phyloP scores from a whole-genome alignment of 2,113 vertebrate genomes.

The Chaetops frenatus region DNA sequence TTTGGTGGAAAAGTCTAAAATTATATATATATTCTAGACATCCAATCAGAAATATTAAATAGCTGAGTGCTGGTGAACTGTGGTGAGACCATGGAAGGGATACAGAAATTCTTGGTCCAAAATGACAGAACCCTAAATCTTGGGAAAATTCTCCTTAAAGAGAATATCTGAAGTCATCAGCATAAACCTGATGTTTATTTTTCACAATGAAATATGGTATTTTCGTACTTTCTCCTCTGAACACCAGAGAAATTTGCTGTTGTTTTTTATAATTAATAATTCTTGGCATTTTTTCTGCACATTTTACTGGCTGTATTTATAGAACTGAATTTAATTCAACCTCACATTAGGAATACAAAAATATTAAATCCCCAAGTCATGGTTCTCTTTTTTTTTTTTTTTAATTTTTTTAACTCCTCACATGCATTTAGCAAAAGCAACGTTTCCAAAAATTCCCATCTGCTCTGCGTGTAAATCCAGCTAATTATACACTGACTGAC shows the following conservation, averaged over 20 bases:
- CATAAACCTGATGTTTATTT: not conserved
- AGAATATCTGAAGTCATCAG: not conserved
- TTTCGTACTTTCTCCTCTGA: not conserved
- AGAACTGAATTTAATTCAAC: not conserved
- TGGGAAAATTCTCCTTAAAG: not conserved
- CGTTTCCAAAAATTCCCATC: slow-evolving; percentile 60
- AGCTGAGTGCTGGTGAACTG: not conserved
- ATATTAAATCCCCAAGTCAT: slow-evolving; percentile 37
- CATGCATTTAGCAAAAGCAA: slow-evolving; percentile 13
- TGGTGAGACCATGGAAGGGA: not conserved
- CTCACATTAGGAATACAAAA: not conserved
- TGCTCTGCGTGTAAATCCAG: slow-evolving; percentile 48
- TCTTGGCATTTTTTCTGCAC: not conserved
- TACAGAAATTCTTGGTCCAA: not conserved
- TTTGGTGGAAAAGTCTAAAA: not conserved
- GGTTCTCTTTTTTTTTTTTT: not conserved
- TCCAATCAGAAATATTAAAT: not conserved
- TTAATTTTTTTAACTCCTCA: not conserved
- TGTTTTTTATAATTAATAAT: not conserved
- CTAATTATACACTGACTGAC: slow-evolving; percentile 65
- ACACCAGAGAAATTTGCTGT: not conserved
- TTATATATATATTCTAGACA: not conserved
- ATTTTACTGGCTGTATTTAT: not conserved
- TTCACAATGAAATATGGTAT: not conserved
- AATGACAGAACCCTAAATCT: not conserved